These are phyloP conservation scores for Calameuta filiformis DNA, from an alignment of 2,888 invertebrate species.

Conservation along the genomic window DNA sequence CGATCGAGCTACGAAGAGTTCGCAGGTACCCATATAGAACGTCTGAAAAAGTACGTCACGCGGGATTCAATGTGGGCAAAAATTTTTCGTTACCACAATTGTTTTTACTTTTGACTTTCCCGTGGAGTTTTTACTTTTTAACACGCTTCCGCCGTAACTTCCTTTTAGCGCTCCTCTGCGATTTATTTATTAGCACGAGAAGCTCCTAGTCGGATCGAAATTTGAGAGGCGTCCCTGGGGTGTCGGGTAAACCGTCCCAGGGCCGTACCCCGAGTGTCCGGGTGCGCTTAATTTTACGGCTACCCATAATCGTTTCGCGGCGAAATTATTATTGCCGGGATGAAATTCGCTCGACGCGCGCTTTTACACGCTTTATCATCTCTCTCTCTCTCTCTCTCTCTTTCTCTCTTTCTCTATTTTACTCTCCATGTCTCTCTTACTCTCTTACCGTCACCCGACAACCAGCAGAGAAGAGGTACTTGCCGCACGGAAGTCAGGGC, in stretches of 20 bases:
- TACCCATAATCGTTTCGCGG: slow-evolving; percentile 51
- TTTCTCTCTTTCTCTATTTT: not conserved
- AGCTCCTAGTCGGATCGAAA: not conserved
- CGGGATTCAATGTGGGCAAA: not conserved
- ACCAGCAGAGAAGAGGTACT: not conserved
- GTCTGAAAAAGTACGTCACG: not conserved
- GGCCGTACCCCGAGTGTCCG: slow-evolving; percentile 7
- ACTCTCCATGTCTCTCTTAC: not conserved
- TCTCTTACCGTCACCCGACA: not conserved
- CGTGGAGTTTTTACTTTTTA: not conserved
- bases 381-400: not conserved
- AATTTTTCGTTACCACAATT: not conserved
- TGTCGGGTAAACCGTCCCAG: not conserved
- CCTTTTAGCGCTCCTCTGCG: not conserved
- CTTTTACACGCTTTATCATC: not conserved
- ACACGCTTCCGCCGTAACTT: not conserved
- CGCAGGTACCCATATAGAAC: not conserved
- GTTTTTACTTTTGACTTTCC: not conserved
- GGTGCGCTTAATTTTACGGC: slow-evolving; percentile 52
- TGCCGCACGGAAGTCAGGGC: slow-evolving; percentile 18
- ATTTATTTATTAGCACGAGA: not conserved
- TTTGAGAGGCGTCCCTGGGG: slow-evolving; percentile 15
- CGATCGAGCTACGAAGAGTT: not conserved
- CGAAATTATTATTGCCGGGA: slow-evolving; percentile 53
- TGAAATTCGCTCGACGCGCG: slow-evolving; percentile 32